These are phyloP conservation scores for Tanaodytes sp. DNA, from an alignment of 2,888 invertebrate species.

Conservation along the genomic window DNA sequence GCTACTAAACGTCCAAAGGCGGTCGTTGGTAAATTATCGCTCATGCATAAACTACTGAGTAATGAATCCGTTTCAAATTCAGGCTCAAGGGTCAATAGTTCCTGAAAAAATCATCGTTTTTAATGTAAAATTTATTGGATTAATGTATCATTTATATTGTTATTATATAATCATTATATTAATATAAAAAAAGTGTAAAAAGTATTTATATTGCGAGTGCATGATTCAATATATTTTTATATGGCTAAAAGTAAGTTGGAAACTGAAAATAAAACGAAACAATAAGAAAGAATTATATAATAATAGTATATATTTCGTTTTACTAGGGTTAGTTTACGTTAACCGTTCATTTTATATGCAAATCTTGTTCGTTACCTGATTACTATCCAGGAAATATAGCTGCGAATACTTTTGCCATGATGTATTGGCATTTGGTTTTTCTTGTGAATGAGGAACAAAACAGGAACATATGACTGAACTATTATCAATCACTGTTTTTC, in stretches of 20 bases:
- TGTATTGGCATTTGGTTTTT: slow-evolving; percentile 59
- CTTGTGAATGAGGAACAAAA: slow-evolving; percentile 76
- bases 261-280: too few species aligned
- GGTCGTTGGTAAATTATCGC: slow-evolving; percentile 69
- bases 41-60: slow-evolving; percentile 68
- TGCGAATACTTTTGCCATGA: slow-evolving; percentile 78
- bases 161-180: neutral
- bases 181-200: neutral
- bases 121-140: too few species aligned
- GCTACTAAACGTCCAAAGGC: slow-evolving; percentile 74
- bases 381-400: slow-evolving; percentile 77
- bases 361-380: slow-evolving; percentile 77
- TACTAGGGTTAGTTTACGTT: too few species aligned
- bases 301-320: too few species aligned
- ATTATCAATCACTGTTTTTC: slow-evolving; percentile 73
- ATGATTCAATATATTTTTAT: neutral
- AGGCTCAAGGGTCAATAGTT: slow-evolving; percentile 74
- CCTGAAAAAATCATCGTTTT: too few species aligned
- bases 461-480: slow-evolving; percentile 73
- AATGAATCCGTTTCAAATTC: slow-evolving; percentile 71
- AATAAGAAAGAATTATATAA: too few species aligned
- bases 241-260: too few species aligned
- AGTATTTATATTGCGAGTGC: too few species aligned
- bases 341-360: too few species aligned
- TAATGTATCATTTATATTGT: too few species aligned